Evolutionary conservation across 2,888 invertebrate genomes (phyloP), one percentile per base, ranked within the genome.

Genomic region (Rosalia funebris): DNA sequence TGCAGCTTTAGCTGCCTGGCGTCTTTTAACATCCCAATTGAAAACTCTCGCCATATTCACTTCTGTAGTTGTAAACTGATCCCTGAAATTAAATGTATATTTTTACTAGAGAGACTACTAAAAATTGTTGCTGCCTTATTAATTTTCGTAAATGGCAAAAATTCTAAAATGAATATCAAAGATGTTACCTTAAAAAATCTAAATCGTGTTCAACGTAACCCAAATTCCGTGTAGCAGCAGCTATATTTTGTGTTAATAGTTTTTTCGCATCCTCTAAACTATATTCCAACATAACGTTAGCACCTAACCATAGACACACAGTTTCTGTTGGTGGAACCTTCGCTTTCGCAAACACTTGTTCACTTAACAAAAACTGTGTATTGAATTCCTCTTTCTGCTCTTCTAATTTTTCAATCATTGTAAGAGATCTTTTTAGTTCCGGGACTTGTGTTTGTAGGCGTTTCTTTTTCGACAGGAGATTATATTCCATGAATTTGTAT

Each of bases 31-130:
- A 83, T 97, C 95, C 97, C 97, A 98, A 82, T 98, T 98, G 81
- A 94, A 97, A 16, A 98, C 95, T 78, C 98, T 86, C 20, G 98
- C 98, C 95, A 98, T 97, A 81, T 98, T 98, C 16, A 98, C 98
- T 88, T 99, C 98, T 42, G 96, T 95, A 14, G 97, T 98, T 11
- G 98, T 99, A 77, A 95, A 92, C 83, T 98, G 98, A 85, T 98
- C 98, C 77, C 97, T 91, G 79, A 71, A 86, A 84, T 34, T 25
- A 25, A 5, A 5, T 25, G 25, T 25, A 25, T 25, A 7, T 25
- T 25, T 25, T 25, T 7, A 25, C 3, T 25, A 25, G 3, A 25
- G 3, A 25, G 25, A 7, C 4, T 25, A 25, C 25, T 25, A 25
- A 7, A 3, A 7, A 25, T n/a, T n/a, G n/a, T n/a, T n/a, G n/a